Percentiles rank a stretch among this genome's conserved stretches.
Conservation (phyloP, 37 sponge, comb jelly and placozoan species). For the Oopsacas minuta region DNA sequence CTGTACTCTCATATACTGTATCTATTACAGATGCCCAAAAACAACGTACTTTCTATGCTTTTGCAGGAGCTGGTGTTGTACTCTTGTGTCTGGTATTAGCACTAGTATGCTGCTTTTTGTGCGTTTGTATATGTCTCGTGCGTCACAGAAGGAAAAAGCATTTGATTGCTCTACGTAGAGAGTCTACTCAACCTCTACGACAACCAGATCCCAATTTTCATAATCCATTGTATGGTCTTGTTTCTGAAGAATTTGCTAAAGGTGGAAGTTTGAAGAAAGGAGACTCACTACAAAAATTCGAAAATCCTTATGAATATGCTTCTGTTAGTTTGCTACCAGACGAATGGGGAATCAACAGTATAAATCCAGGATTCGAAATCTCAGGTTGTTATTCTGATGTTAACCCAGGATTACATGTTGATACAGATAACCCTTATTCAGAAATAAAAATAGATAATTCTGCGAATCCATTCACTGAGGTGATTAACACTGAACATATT, state of each 20-base stretch:
- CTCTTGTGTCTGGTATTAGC: not conserved
- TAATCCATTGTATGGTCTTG: not conserved
- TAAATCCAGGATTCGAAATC: not conserved
- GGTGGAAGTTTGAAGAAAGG: not conserved
- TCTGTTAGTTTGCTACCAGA: not conserved
- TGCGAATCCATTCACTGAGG: not conserved
- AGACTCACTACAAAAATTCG: not conserved
- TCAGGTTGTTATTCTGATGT: not conserved
- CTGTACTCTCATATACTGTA: not conserved
- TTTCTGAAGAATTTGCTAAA: not conserved
- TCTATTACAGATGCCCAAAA: not conserved
- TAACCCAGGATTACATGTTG: not conserved
- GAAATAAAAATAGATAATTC: not conserved
- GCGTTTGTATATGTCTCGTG: not conserved
- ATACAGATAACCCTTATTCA: slow-evolving; percentile 13
- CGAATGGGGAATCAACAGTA: not conserved
- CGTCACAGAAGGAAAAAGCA: not conserved
- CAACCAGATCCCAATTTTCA: not conserved
- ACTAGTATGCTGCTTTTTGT: not conserved
- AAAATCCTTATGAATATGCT: not conserved
- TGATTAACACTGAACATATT: not conserved
- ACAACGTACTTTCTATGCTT: not conserved
- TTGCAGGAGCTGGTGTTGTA: not conserved
- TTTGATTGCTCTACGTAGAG: not conserved
- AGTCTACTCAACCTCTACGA: not conserved